Evolutionary conservation across 1,140 invertebrate genomes (phyloP).

Genomic region (Probaryconus sp.): DNA sequence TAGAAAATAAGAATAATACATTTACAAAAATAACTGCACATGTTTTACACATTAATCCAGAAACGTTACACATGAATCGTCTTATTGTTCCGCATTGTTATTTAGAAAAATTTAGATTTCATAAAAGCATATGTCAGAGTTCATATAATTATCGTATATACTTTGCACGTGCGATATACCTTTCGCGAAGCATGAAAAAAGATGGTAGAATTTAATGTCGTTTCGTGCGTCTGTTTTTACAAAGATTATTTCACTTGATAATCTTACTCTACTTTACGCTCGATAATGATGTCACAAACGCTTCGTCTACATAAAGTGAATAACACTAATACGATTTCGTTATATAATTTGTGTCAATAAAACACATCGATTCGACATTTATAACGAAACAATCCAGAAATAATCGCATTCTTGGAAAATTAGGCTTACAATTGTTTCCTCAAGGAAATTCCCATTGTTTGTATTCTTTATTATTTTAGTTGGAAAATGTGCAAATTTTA

Average conservation of each 20-base stretch:
- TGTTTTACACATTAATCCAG: neutral
- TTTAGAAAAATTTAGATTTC: constrained; percentile 4
- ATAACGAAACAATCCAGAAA: neutral
- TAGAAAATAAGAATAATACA: too few species aligned
- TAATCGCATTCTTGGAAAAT: constrained; percentile 1
- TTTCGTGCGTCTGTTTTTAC: constrained; percentile 15
- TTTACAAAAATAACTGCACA: too few species aligned
- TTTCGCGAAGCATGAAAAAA: too few species aligned
- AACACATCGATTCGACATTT: constrained; percentile 5
- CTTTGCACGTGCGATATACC: too few species aligned
- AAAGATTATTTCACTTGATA: constrained; percentile 40
- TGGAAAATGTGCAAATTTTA: too few species aligned
- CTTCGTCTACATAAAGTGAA: constrained; percentile 21
- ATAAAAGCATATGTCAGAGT: constrained; percentile 1
- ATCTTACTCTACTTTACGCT: constrained; percentile 23
- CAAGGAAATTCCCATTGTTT: too few species aligned
- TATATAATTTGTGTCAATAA: constrained; percentile 28
- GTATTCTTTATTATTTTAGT: too few species aligned
- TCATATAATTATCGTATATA: too few species aligned
- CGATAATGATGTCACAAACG: constrained; percentile 28
- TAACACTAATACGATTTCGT: constrained; percentile 28
- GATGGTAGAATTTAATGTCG: too few species aligned
- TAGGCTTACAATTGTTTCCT: neutral
- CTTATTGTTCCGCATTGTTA: neutral
- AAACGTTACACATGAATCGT: too few species aligned